A percentile compares a stretch with the other conserved stretches of the same genome.
Evolutionary conservation across 1,140 invertebrate species (phyloP).

Genomic region (Eupristina koningsbergeri): DNA sequence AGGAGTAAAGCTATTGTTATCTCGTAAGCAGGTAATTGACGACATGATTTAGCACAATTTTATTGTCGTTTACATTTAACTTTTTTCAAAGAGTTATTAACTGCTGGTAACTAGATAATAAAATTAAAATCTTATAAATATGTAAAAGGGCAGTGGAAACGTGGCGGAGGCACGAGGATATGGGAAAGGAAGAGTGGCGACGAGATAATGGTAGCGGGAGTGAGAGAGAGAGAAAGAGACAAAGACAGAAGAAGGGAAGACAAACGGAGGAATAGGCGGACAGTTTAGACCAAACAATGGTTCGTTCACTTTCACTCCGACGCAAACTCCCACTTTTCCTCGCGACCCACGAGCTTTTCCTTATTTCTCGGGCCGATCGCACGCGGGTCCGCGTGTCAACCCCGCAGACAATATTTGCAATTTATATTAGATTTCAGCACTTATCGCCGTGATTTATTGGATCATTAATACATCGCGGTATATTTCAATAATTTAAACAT

Average conservation of each 20-base stretch:
- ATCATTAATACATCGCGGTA: constrained; percentile 31
- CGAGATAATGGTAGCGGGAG: neutral
- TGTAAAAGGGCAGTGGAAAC: neutral
- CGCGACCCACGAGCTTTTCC: constrained; percentile 51
- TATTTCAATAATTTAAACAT: constrained; percentile 45
- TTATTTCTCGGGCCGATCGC: neutral
- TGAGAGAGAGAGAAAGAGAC: neutral
- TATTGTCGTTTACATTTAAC: constrained; percentile 7
- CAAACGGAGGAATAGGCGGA: constrained; percentile 46
- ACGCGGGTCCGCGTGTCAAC: constrained; percentile 16
- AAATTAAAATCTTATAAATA: constrained; percentile 23
- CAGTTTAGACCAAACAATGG: constrained; percentile 62
- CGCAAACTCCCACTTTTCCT: constrained; percentile 54
- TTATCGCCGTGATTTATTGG: constrained; percentile 48
- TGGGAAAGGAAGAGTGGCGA: neutral
- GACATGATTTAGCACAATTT: constrained; percentile 6
- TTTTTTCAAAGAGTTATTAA: constrained; percentile 11
- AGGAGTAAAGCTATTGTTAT: constrained; percentile 11
- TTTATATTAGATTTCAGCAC: constrained; percentile 43
- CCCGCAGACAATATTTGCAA: constrained; percentile 44
- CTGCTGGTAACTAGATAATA: neutral
- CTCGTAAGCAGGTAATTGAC: constrained; percentile 27
- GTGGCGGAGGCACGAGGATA: too few relatives aligned
- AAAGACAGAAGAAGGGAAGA: neutral
- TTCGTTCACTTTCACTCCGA: constrained; percentile 58